phyloP scores from a whole-genome alignment of 2,888 invertebrate genomes.

The Ditylenchus weischeri region DNA sequence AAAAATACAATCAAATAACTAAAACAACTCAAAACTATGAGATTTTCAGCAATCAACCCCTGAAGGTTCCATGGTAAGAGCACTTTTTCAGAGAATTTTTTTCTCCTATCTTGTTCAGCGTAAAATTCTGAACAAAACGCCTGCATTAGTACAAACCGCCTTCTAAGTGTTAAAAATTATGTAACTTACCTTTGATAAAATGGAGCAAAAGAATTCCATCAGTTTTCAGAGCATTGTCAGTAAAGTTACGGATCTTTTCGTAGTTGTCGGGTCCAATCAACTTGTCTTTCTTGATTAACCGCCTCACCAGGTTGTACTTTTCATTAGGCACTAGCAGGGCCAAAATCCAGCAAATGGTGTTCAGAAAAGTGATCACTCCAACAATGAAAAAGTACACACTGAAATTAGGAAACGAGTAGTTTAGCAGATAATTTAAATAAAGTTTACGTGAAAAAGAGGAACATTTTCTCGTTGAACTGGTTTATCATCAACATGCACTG shows the following conservation, averaged over 20 bases:
- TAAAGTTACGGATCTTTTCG: background rate
- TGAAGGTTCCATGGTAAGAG: too few species aligned
- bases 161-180: background rate
- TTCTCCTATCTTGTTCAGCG: too few species aligned
- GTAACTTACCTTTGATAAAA: constrained; percentile 9
- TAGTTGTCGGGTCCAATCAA: background rate
- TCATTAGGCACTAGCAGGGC: constrained; percentile 2
- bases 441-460: constrained; percentile 1
- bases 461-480: constrained; percentile 59
- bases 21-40: too few species aligned
- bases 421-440: background rate
- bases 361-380: constrained; percentile 3
- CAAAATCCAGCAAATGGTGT: constrained; percentile 3
- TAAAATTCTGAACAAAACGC: too few species aligned
- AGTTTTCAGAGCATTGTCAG: constrained; percentile 4
- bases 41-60: too few species aligned
- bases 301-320: constrained; percentile 5
- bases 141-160: too few species aligned
- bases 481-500: constrained; percentile 56
- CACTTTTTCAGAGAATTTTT: too few species aligned
- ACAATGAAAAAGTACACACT: constrained; percentile 10
- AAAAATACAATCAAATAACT: too few species aligned
- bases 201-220: constrained; percentile 9
- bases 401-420: background rate
- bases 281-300: constrained; percentile 7